A percentile compares a stretch with the other conserved stretches of the same genome.
Evolutionary conservation across 2,888 invertebrate genomes (phyloP).

Genomic region (Aspidiotus rigidus): DNA sequence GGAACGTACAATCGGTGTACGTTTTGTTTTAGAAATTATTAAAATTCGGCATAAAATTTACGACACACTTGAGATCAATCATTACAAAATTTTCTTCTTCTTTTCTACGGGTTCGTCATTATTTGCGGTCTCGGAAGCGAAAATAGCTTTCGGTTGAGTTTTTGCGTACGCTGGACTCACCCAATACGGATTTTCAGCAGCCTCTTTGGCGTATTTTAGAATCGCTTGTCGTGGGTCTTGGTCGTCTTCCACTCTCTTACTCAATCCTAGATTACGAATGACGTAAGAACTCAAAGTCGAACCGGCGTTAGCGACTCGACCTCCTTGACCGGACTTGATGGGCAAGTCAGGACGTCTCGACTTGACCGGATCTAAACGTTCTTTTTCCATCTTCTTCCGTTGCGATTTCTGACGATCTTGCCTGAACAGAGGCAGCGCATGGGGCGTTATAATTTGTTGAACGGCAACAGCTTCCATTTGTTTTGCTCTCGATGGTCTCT

Average conservation of each 20-base stretch:
- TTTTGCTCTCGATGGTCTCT: slow-evolving; percentile 66
- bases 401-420: slow-evolving; percentile 82
- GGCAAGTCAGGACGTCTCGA: slow-evolving; percentile 74
- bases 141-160: slow-evolving; percentile 78
- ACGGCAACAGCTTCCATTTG: slow-evolving; percentile 79
- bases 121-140: slow-evolving; percentile 44
- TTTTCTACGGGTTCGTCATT: slow-evolving; percentile 39
- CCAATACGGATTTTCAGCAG: slow-evolving; percentile 94
- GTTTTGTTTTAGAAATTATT: no score
- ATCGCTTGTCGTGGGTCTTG: slow-evolving; percentile 90
- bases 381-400: slow-evolving; percentile 83
- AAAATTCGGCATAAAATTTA: no score
- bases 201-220: slow-evolving; percentile 86
- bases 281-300: slow-evolving; percentile 94
- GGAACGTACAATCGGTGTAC: no score
- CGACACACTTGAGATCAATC: no score
- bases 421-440: slow-evolving; percentile 88
- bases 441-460: slow-evolving; percentile 91
- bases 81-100: slow-evolving; percentile 30
- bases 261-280: slow-evolving; percentile 86
- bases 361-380: slow-evolving; percentile 75
- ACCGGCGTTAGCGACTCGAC: slow-evolving; percentile 86
- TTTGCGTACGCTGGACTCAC: slow-evolving; percentile 82
- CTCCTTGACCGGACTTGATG: slow-evolving; percentile 75
- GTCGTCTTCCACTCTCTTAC: slow-evolving; percentile 83